phyloP scores from a whole-genome alignment of 1,140 invertebrate genomes.

The Theocolax elegans region DNA sequence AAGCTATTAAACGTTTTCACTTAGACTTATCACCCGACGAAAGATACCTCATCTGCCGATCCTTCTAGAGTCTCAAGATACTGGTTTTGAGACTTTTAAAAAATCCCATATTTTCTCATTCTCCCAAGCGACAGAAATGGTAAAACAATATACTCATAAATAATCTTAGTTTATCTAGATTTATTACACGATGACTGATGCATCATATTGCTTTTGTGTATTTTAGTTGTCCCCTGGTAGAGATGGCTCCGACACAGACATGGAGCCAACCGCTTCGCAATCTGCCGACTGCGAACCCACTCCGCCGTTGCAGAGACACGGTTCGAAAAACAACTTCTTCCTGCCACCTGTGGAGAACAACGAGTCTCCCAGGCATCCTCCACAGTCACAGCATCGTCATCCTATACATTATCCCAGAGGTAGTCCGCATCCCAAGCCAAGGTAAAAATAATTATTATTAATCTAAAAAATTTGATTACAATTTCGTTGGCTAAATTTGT shows the following conservation, averaged over 20 bases:
- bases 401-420: constrained; percentile 75
- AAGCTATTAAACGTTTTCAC: constrained; percentile 6
- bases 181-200: background rate
- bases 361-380: constrained; percentile 73
- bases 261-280: constrained; percentile 88
- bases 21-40: background rate
- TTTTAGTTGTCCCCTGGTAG: constrained; percentile 81
- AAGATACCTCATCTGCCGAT: constrained; percentile 12
- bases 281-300: constrained; percentile 94
- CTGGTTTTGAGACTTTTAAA: constrained; percentile 18
- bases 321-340: constrained; percentile 93
- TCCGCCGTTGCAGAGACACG: constrained; percentile 87
- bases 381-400: constrained; percentile 66
- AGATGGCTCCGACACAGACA: constrained; percentile 81
- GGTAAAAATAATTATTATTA: constrained; percentile 59
- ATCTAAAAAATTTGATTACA: too few species aligned
- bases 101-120: background rate
- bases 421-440: constrained; percentile 80
- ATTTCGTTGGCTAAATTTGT: too few species aligned
- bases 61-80: constrained; percentile 26
- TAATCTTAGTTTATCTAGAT: background rate
- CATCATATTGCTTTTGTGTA: constrained; percentile 14
- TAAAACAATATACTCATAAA: constrained; percentile 10
- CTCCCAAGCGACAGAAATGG: constrained; percentile 3
- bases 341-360: constrained; percentile 75